phyloP scores from a whole-genome alignment of 2,797 vertebrate genomes.

The Sardinella longiceps region DNA sequence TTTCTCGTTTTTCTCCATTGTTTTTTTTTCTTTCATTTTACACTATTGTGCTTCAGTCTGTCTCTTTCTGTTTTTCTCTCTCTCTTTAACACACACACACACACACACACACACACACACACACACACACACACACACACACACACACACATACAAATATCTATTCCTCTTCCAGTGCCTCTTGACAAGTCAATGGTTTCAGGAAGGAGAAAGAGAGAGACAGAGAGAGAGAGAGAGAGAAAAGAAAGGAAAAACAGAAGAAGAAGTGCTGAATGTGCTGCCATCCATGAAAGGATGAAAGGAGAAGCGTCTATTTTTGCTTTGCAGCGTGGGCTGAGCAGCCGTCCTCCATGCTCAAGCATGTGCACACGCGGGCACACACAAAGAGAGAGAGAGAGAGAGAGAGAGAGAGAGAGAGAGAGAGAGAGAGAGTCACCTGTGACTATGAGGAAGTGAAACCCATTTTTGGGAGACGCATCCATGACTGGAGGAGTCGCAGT shows the following conservation, averaged over 20 bases:
- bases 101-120: neutral
- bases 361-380: constrained; percentile 21
- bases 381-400: constrained; percentile 13
- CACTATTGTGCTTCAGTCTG: neutral
- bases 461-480: constrained; percentile 45
- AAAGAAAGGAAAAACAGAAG: constrained; percentile 45
- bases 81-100: neutral
- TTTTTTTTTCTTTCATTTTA: neutral
- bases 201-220: neutral
- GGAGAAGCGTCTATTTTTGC: constrained; percentile 79
- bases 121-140: neutral
- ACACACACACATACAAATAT: neutral
- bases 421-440: constrained; percentile 26
- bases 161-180: neutral
- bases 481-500: neutral
- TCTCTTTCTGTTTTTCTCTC: neutral
- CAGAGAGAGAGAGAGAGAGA: constrained; percentile 20
- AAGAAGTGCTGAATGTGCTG: constrained; percentile 72
- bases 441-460: constrained; percentile 50
- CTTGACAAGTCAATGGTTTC: constrained; percentile 7
- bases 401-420: constrained; percentile 34
- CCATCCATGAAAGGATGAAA: constrained; percentile 79
- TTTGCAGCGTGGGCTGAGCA: constrained; percentile 66
- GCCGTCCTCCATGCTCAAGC: constrained; percentile 34
- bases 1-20: no score